Evolutionary conservation across 2,113 vertebrate genomes (phyloP).

Genomic region (Cyprinodon variegatus): DNA sequence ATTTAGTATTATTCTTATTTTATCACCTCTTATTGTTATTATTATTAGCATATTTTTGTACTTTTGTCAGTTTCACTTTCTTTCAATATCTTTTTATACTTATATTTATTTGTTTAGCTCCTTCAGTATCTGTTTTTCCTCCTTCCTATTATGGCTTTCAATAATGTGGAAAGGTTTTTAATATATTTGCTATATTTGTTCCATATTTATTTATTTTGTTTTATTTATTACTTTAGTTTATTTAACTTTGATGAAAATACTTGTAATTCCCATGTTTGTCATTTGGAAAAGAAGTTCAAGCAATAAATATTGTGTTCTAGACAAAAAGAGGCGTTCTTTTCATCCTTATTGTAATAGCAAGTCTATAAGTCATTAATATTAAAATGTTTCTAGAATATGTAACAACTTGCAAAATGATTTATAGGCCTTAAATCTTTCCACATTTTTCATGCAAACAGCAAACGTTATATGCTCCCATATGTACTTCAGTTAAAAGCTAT

Average conservation of each 20-base stretch:
- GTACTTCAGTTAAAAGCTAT: too few species aligned
- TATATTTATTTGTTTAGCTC: background rate
- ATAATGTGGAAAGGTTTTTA: too few species aligned
- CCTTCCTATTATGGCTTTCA: background rate
- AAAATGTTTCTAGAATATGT: too few species aligned
- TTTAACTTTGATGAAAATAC: background rate
- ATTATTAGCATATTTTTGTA: background rate
- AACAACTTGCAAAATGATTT: too few species aligned
- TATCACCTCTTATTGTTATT: too few species aligned
- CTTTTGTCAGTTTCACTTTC: background rate
- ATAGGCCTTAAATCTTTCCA: too few species aligned
- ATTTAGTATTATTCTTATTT: background rate
- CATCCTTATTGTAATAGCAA: too few species aligned
- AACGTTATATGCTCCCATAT: too few species aligned
- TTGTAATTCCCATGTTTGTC: background rate
- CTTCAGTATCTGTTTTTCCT: background rate
- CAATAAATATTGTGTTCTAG: background rate
- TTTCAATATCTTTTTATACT: background rate
- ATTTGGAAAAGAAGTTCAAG: background rate
- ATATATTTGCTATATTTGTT: background rate
- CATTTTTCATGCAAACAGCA: too few species aligned
- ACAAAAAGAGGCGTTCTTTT: background rate
- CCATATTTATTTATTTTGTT: background rate
- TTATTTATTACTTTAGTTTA: background rate
- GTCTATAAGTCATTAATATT: too few species aligned